These are phyloP conservation scores for Bathynomus jamesi DNA, from an alignment of 1,140 invertebrate genomes.

Conservation along the genomic window DNA sequence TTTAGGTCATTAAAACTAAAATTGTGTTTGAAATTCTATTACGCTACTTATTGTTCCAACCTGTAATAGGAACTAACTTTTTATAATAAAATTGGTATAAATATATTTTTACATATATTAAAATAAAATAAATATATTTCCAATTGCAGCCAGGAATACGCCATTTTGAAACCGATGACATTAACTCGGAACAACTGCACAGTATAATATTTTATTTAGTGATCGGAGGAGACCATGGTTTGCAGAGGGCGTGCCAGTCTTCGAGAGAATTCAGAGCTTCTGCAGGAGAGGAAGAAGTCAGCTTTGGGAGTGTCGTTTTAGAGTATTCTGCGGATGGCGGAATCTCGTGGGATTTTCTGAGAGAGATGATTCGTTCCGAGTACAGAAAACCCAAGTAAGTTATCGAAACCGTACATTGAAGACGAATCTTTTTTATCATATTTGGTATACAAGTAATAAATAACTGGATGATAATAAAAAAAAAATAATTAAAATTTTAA, in stretches of 20 bases:
- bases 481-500: too few species aligned
- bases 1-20: not conserved
- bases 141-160: conserved; percentile 28
- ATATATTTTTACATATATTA: too few species aligned
- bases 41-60: not conserved
- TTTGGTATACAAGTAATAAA: too few species aligned
- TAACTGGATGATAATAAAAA: too few species aligned
- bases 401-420: too few species aligned
- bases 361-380: conserved; percentile 25
- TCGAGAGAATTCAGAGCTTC: not conserved
- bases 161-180: conserved; percentile 30
- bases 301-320: conserved; percentile 27
- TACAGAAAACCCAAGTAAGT: conserved; percentile 27
- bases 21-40: not conserved
- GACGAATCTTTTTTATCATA: too few species aligned
- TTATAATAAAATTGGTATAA: not conserved
- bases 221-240: conserved; percentile 12
- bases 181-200: conserved; percentile 18
- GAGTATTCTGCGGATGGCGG: conserved; percentile 35
- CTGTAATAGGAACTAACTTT: not conserved
- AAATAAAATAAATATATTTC: too few species aligned
- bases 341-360: conserved; percentile 21
- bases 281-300: not conserved
- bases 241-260: conserved; percentile 8
- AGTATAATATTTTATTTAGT: conserved; percentile 23